Base-by-base conservation (phyloP, 2,888 invertebrate genomes). In the Saturnia japonica region DNA sequence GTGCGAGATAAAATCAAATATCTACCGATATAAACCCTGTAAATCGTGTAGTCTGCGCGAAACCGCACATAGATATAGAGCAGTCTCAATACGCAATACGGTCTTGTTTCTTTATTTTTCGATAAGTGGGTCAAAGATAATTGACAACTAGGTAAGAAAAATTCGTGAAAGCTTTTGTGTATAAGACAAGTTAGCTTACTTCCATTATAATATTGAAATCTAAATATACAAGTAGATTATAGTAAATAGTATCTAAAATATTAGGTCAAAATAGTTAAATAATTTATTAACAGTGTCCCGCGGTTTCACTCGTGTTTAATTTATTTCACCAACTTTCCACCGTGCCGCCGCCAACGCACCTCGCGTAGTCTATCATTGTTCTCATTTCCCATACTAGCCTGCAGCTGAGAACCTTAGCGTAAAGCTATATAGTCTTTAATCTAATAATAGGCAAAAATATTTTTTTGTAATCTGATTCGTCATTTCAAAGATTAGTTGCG, bases 1-100 rank as follows among this genome's bases (percentile, higher is more conserved):
- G 86, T 86, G 84, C 77, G 81, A 83, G 83, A 87, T 88, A 86
- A 86, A 88, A 88, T 85, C 77, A 82, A 85, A 84, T 82, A 79
- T 78, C 78, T 77, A 77, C 78, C 76, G 73, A 80, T 78, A 76
- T 81, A 82, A 82, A 82, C 80, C 81, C 77, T 80, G 79, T 83
- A 80, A 83, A 85, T 83, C 81, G 85, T 80, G 83, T 79, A 82
- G 82, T 79, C 76, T 78, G 74, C 73, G 72, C 68, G 72, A 73
- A 78, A 74, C 60, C 68, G 45, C 45, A 68, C 47, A 43, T 9
- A 57, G 43, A 42, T 54, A 67, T 69, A 28, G 67, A 45, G 68
- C 22, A 42, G 75, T 73, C 69, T 70, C 70, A 73, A 75, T 75
- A 73, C 71, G 75, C 71, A 68, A 74, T 71, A 71, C 68, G 70